These are phyloP conservation scores for Caenorhabditis sp. DNA, from an alignment of 2,888 invertebrate genomes.

Conservation along the genomic window DNA sequence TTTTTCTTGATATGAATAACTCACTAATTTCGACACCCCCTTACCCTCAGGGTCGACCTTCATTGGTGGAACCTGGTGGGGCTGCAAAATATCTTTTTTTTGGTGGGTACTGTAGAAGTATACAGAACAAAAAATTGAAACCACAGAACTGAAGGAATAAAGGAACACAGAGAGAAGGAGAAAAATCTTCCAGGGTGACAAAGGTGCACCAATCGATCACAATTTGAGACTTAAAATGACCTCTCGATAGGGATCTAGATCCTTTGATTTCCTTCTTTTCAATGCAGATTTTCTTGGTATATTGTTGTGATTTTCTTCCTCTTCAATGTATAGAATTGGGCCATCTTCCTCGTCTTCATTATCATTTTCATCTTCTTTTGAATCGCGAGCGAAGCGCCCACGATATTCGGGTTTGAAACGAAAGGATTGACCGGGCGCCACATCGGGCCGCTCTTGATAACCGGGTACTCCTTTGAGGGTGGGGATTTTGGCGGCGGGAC, in stretches of 20 bases:
- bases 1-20: conserved; percentile 10
- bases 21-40: conserved; percentile 50
- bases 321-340: background rate
- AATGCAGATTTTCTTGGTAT: conserved; percentile 18
- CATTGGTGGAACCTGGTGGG: conserved; percentile 52
- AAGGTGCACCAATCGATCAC: background rate
- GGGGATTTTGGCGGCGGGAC: conserved; percentile 43
- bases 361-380: conserved; percentile 24
- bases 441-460: conserved; percentile 41
- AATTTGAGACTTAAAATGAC: conserved; percentile 5
- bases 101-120: background rate
- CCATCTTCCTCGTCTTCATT: conserved; percentile 12
- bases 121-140: background rate
- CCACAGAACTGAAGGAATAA: background rate
- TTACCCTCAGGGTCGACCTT: conserved; percentile 47
- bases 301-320: conserved; percentile 21
- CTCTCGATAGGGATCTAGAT: conserved; percentile 40
- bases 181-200: background rate
- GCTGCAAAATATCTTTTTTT: conserved; percentile 46
- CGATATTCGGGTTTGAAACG: conserved; percentile 68
- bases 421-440: conserved; percentile 62
- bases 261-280: conserved; percentile 33
- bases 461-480: conserved; percentile 55
- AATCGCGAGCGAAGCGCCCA: conserved; percentile 52
- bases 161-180: background rate